Evolutionary conservation across 2,797 vertebrate genomes (phyloP).

Genomic region (Rachycentron canadum): DNA sequence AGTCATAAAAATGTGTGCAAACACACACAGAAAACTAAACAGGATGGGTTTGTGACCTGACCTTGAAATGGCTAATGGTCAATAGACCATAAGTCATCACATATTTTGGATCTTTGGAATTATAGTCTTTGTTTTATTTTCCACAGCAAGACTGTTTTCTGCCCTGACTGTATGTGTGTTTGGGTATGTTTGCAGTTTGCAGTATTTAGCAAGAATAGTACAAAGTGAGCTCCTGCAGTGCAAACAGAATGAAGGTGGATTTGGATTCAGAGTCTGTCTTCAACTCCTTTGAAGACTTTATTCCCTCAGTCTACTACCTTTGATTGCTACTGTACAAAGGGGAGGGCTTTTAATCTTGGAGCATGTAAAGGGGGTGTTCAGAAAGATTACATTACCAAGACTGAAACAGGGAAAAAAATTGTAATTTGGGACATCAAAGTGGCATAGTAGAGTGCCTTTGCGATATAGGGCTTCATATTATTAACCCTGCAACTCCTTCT

Average conservation of each 20-base stretch:
- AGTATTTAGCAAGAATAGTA: conserved; percentile 52
- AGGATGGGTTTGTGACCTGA: conserved; percentile 24
- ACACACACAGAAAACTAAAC: conserved; percentile 10
- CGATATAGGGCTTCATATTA: conserved; percentile 48
- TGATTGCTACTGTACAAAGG: conserved; percentile 69
- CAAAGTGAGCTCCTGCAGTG: conserved; percentile 63
- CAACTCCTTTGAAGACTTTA: conserved; percentile 64
- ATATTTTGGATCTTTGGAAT: conserved; percentile 33
- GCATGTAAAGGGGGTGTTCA: conserved; percentile 9
- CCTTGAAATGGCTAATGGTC: conserved; percentile 2
- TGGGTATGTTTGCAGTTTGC: conserved; percentile 49
- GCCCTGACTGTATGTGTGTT: conserved; percentile 30
- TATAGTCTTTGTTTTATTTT: conserved; percentile 13
- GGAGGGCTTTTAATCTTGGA: conserved; percentile 56
- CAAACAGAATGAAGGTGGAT: conserved; percentile 59
- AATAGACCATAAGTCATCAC: conserved; percentile 1
- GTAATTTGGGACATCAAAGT: conserved; percentile 68
- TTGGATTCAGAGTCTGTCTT: conserved; percentile 55
- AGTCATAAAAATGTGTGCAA: conserved; percentile 3
- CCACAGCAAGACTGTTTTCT: conserved; percentile 19
- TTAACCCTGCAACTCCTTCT: conserved; percentile 57
- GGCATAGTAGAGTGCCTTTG: conserved; percentile 44
- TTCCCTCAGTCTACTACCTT: conserved; percentile 63
- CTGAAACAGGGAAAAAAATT: conserved; percentile 38
- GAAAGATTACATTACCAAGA: conserved; percentile 60